Evolutionary conservation across 53 echinoderm and acorn worm genomes (phyloP), one percentile per base, ranked within the genome.

Genomic region (Arbacia lixula): DNA sequence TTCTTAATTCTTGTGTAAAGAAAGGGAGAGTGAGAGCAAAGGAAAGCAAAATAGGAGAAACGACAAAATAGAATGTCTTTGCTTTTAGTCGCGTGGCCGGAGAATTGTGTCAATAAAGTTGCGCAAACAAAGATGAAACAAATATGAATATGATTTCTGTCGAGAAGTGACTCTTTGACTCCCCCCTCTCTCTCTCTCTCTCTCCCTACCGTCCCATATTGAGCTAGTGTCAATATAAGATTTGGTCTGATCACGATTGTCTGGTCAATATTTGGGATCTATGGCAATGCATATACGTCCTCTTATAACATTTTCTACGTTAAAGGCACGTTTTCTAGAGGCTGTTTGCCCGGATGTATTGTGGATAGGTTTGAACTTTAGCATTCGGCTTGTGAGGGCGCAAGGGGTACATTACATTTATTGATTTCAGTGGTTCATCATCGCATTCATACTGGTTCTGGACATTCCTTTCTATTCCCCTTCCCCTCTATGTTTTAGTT

Each of bases 221-320:
- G n/a, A n/a, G n/a, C n/a, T 8, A 40, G 64, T 64, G 50, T 71
- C 71, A 71, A 71, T 21, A 71, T 66, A 37, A 10, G 25, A 71
- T 46, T 71, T 43, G 5, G 71, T 24, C 29, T 46, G 26, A 17
- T 42, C 71, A 5, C 50, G 50, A 71, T 46, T 27, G 71, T 43
- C 42, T 19, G 12, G 42, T 46, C 41, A 71, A 71, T 71, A 71
- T 71, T 71, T 71, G 29, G 71, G 43, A 71, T 71, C 41, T 71
- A 46, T 71, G 43, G 29, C 71, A 43, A 36, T 17, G 66, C 36
- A 66, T 66, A 38, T 12, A 20, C 11, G 66, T 20, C 66, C 34
- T 62, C 14, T 62, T 62, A 62, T 32, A 62, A 62, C 63, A 58
- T 58, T 29, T 8, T n/a, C n/a, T n/a, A n/a, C n/a, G n/a, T n/a